Conservation (phyloP, 2,797 vertebrate genomes). For the Atherinosoma microstoma region DNA sequence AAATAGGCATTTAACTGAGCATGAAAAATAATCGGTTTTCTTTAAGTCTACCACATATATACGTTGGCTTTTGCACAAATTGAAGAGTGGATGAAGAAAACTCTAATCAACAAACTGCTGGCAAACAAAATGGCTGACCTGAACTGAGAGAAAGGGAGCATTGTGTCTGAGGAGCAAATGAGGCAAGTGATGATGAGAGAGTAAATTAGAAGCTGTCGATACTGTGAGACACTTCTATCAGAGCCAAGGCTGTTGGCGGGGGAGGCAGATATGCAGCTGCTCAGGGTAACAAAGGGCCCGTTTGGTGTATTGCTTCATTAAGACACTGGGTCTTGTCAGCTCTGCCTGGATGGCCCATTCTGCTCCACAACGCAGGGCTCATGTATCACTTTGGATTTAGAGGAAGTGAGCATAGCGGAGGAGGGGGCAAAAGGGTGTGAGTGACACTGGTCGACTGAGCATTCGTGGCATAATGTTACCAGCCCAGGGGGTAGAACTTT, state of each 20-base stretch:
- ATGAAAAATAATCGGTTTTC: constrained; percentile 58
- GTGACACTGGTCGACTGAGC: constrained; percentile 79
- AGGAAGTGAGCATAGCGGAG: constrained; percentile 67
- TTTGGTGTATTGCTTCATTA: constrained; percentile 80
- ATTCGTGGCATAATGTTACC: constrained; percentile 77
- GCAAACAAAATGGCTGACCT: constrained; percentile 78
- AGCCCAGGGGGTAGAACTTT: constrained; percentile 73
- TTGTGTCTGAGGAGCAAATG: constrained; percentile 79
- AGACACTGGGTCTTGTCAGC: constrained; percentile 81
- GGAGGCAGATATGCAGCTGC: constrained; percentile 76
- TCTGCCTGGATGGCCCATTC: constrained; percentile 74
- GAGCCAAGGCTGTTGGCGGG: constrained; percentile 76
- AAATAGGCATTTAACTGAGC: constrained; percentile 51
- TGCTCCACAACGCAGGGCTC: constrained; percentile 73
- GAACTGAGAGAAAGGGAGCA: constrained; percentile 74
- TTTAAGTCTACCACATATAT: constrained; percentile 60
- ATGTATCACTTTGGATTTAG: constrained; percentile 73
- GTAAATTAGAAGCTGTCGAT: constrained; percentile 82
- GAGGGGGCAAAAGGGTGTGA: constrained; percentile 67
- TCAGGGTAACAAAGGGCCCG: constrained; percentile 71
- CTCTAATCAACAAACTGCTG: constrained; percentile 74
- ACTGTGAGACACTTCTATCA: constrained; percentile 78
- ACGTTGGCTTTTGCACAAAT: constrained; percentile 46
- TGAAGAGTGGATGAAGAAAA: constrained; percentile 62
- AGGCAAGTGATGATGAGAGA: constrained; percentile 83